These are phyloP conservation scores for Amblyopsis hoosieri DNA, from an alignment of 2,797 vertebrate genomes.

Conservation along the genomic window DNA sequence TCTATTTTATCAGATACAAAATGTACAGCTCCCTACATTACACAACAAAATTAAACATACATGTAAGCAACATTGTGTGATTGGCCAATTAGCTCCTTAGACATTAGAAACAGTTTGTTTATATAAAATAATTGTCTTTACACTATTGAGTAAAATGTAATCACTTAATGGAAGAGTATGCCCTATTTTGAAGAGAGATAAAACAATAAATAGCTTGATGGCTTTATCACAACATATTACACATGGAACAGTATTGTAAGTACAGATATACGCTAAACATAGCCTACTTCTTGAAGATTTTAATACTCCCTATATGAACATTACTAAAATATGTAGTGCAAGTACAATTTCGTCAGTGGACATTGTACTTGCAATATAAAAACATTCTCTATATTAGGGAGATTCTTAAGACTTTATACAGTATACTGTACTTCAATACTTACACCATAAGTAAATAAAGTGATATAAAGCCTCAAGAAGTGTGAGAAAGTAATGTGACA, in stretches of 20 bases:
- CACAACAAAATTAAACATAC: constrained; percentile 37
- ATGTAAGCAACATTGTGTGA: constrained; percentile 35
- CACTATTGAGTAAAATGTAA: constrained; percentile 9
- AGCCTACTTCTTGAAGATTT: neutral
- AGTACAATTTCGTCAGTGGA: neutral
- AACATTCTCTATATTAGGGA: neutral
- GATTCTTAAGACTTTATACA: neutral
- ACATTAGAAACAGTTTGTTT: constrained; percentile 48
- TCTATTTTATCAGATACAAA: constrained; percentile 65
- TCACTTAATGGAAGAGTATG: constrained; percentile 15
- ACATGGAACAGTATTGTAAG: constrained; percentile 1
- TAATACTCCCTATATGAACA: neutral
- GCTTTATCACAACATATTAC: neutral
- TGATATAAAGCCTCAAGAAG: too few relatives aligned
- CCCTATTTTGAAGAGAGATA: constrained; percentile 12
- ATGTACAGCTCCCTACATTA: constrained; percentile 59
- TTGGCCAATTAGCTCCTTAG: constrained; percentile 17
- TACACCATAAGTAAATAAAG: too few relatives aligned
- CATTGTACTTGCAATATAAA: neutral
- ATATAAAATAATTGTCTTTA: constrained; percentile 45
- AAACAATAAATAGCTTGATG: neutral
- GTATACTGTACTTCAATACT: neutral
- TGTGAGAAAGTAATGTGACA: too few relatives aligned
- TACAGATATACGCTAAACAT: neutral
- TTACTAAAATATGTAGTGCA: too few relatives aligned